Evolutionary conservation across 2,888 invertebrate species (phyloP).

Genomic region (Trissolcus japonicus): DNA sequence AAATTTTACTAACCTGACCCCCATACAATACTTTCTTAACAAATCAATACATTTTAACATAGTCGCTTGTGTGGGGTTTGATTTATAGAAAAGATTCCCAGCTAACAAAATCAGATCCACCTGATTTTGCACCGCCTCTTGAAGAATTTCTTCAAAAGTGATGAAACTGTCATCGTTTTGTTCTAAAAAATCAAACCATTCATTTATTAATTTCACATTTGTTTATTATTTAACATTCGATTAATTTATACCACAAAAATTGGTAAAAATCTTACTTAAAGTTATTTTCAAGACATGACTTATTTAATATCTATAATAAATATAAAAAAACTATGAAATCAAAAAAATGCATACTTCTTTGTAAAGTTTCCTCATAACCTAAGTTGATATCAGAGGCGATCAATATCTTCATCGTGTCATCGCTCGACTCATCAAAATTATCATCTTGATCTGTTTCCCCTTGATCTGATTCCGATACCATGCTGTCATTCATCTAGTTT

Average conservation of each 20-base stretch:
- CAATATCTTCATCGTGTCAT: conserved; percentile 19
- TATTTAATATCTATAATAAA: too few species aligned
- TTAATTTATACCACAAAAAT: too few species aligned
- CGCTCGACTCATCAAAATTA: not conserved
- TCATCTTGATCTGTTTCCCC: not conserved
- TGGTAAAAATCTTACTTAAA: too few species aligned
- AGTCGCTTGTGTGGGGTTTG: conserved; percentile 37
- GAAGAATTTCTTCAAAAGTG: conserved; percentile 44
- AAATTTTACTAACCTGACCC: conserved; percentile 24
- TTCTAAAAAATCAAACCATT: conserved; percentile 15
- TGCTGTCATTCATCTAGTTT: too few species aligned
- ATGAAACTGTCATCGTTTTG: conserved; percentile 49
- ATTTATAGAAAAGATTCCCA: conserved; percentile 42
- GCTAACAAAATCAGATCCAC: conserved; percentile 42
- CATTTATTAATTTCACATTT: too few species aligned
- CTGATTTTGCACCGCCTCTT: conserved; percentile 26
- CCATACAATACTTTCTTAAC: conserved; percentile 40
- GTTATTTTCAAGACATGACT: too few species aligned
- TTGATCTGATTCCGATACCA: not conserved
- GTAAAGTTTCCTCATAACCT: conserved; percentile 47
- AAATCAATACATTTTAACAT: conserved; percentile 38
- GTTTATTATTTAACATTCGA: too few species aligned
- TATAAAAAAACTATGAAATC: conserved; percentile 1
- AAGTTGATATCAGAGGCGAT: conserved; percentile 36
- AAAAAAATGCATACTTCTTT: conserved; percentile 26